Evolutionary conservation across 2,888 invertebrate species (phyloP), one percentile per base, ranked within the genome.

Genomic region (Craniophora ligustri): DNA sequence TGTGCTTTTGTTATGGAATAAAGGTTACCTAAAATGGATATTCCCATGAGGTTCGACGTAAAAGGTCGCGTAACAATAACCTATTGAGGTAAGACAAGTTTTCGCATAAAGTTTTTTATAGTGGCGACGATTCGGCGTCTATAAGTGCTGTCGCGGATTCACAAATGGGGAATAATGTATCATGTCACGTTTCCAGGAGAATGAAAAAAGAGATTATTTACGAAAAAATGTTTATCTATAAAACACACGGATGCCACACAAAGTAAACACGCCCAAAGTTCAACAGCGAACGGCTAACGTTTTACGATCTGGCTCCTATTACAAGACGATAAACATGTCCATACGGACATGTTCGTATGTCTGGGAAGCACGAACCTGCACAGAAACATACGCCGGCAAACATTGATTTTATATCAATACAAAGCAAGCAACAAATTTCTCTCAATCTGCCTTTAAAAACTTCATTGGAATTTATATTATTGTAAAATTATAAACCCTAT

Each of bases 11-110:
- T 82, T 74, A 76, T 66, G 67, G 69, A 72, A 72, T 76, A 75
- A 76, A 79, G 72, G 70, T 77, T 78, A 66, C 59, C 74, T 76
- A 69, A 82, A 82, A 78, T 84, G 79, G 80, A 72, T 72, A 68
- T 76, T 79, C 84, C 84, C 80, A 73, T 77, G 82, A 82, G 85
- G 76, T 65, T 75, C 67, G 64, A 67, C 66, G 67, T 72, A 78
- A 89, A 90, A 89, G 87, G 87, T 88, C 89, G 79, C 69, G 82
- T 84, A 79, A 86, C 86, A 86, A 85, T 88, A 87, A 86, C 86
- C 87, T 85, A 85, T 87, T 72, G 69, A 74, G 73, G 68, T 72
- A 73, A 77, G 75, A 44, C 74, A 67, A 76, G 71, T 85, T 88
- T 87, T 87, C 82, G 84, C 81, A 82, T 87, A 76, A 72, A 63